Percentiles rank a stretch among this genome's conserved stretches.
Conservation (phyloP, 2,113 vertebrate species). For the Muscicapa adusta region DNA sequence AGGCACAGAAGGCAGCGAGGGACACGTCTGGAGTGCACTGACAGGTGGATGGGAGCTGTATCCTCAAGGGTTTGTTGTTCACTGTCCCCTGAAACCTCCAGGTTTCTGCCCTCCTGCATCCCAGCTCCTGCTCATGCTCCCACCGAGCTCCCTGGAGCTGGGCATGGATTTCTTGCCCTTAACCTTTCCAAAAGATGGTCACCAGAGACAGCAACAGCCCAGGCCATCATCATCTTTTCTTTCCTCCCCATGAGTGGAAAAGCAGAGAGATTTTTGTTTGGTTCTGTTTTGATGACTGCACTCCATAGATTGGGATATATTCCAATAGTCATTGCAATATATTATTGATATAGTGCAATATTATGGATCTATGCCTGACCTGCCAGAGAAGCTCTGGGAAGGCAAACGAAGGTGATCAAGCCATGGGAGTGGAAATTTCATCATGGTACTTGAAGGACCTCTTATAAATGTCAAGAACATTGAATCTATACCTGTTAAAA, state of each 20-base stretch:
- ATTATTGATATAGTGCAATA: background rate
- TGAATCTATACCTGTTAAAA: conserved; percentile 52
- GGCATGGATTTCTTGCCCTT: background rate
- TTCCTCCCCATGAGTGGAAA: background rate
- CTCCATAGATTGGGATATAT: background rate
- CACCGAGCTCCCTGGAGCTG: background rate
- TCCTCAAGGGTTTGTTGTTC: background rate
- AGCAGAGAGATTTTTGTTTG: background rate
- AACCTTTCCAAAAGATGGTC: background rate
- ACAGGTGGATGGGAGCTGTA: background rate
- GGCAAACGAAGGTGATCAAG: background rate
- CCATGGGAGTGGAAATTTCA: background rate
- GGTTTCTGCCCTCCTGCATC: background rate
- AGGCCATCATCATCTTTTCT: rapidly evolving
- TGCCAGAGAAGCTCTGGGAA: background rate
- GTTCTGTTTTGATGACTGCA: background rate
- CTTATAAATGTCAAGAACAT: conserved; percentile 54
- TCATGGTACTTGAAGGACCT: background rate
- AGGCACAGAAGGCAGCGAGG: background rate
- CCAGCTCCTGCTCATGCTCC: background rate
- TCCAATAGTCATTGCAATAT: background rate
- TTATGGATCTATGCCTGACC: rapidly evolving
- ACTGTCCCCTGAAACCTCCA: background rate
- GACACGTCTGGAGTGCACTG: background rate
- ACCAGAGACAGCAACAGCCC: background rate